Base-by-base conservation (phyloP, 2,888 invertebrate genomes). In the Escarpia spicata region DNA sequence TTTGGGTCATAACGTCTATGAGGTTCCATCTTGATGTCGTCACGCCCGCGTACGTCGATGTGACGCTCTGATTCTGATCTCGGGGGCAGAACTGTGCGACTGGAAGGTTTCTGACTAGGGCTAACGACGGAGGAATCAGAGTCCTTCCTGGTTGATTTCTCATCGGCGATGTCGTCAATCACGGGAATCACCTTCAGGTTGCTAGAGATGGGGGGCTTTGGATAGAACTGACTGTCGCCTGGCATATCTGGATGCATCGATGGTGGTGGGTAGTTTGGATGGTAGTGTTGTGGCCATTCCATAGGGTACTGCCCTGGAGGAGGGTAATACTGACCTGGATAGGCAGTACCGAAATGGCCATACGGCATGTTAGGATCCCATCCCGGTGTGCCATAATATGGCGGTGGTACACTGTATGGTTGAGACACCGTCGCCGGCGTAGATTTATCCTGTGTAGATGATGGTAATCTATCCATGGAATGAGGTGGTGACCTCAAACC, bases 181-280 rank as follows among this genome's bases (percentile, higher is more conserved):
- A 75, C 75, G 19, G 75, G 75, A 75, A 75, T 75, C 75, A 75
- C 75, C 75, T 75, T 75, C 19, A 75, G 75, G 75, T 75, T 75
- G 75, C 75, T 75, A 26, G 75, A 75, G 26, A 75, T 75, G 26
- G 75, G 75, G 19, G 75, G 75, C 26, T 75, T 75, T 6, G n/a
- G 19, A 26, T 26, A 75, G 26, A 26, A 75, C 26, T 75, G 19
- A n/a, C 19, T 26, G n/a, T 75, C 75, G 26, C 19, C 19, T 26
- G 75, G 19, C 75, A 75, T 75, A 26, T 75, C 75, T n/a, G 75
- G 75, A 75, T 75, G 75, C 26, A 75, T 15, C 2, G 75, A 26
- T 26, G 75, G 75, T n/a, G 75, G 75, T 19, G 75, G 75, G 75
- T 75, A 75, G 75, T 75, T 75, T 26, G 75, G 75, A 26, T 75